phyloP scores from a whole-genome alignment of 2,888 invertebrate genomes.

The Calameuta filiformis region DNA sequence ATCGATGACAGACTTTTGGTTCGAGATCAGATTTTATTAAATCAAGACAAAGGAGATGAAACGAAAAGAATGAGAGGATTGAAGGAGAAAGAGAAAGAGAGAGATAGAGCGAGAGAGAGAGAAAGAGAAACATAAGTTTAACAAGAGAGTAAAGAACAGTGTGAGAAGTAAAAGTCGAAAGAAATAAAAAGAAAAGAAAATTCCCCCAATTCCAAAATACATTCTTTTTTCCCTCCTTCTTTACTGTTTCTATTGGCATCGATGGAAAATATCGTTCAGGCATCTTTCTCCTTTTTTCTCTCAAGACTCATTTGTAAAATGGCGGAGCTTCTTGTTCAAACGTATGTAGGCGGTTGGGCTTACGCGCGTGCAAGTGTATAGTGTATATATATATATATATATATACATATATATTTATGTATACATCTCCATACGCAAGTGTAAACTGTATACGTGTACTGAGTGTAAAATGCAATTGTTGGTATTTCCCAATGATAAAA shows the following conservation, averaged over 20 bases:
- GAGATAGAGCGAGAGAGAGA: background rate
- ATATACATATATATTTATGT: background rate
- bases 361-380: constrained; percentile 22
- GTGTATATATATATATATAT: constrained; percentile 22
- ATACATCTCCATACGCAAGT: background rate
- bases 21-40: background rate
- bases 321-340: background rate
- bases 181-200: background rate
- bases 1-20: background rate
- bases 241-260: background rate
- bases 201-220: background rate
- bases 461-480: background rate
- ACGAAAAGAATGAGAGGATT: background rate
- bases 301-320: background rate
- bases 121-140: background rate
- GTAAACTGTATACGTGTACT: background rate
- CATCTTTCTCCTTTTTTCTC: background rate
- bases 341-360: constrained; percentile 14
- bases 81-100: background rate
- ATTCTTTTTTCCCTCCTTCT: background rate
- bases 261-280: background rate
- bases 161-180: background rate
- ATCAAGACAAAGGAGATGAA: background rate
- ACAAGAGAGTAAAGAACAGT: background rate
- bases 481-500: background rate